These are phyloP conservation scores for Sternarchorhynchus goeldii DNA, from an alignment of 2,797 vertebrate species.

Conservation along the genomic window DNA sequence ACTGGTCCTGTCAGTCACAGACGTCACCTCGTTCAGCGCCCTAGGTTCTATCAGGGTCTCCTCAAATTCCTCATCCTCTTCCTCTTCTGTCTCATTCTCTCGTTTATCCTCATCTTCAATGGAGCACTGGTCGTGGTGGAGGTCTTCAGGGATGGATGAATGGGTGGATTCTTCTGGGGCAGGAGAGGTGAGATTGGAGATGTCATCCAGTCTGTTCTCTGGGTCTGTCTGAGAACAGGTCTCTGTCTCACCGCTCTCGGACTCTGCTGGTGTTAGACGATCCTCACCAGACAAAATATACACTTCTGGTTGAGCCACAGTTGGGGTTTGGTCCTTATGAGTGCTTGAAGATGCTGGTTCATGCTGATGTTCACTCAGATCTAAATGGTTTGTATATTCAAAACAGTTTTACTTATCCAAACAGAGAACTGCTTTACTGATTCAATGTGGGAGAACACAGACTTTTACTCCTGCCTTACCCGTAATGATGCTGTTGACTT, in stretches of 20 bases:
- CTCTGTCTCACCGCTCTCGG: slow-evolving; percentile 43
- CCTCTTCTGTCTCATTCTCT: slow-evolving; percentile 26
- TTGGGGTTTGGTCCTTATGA: slow-evolving; percentile 36
- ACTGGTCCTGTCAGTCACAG: slow-evolving; percentile 87
- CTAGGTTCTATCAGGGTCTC: slow-evolving; percentile 85
- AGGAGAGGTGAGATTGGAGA: slow-evolving; percentile 45
- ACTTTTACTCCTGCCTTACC: slow-evolving; percentile 70
- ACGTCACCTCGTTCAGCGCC: slow-evolving; percentile 88
- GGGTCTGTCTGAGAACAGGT: slow-evolving; percentile 41
- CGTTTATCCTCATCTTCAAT: slow-evolving; percentile 13
- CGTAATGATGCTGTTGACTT: slow-evolving; percentile 81
- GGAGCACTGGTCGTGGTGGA: slow-evolving; percentile 3
- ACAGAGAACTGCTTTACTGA: background rate
- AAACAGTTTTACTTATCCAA: slow-evolving; percentile 4
- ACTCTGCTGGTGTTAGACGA: slow-evolving; percentile 33
- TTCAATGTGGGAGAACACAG: background rate
- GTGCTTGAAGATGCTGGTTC: slow-evolving; percentile 52
- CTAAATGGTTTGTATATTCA: slow-evolving; percentile 51
- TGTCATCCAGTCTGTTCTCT: slow-evolving; percentile 34
- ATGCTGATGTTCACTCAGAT: slow-evolving; percentile 57
- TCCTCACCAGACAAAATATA: slow-evolving; percentile 19
- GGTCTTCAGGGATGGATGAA: slow-evolving; percentile 26
- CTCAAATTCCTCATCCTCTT: slow-evolving; percentile 83
- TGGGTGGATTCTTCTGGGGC: slow-evolving; percentile 39
- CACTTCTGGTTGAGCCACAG: slow-evolving; percentile 35